Evolutionary conservation across 2,113 vertebrate species (phyloP).

Genomic region (Ophthalmolycus amberensis): DNA sequence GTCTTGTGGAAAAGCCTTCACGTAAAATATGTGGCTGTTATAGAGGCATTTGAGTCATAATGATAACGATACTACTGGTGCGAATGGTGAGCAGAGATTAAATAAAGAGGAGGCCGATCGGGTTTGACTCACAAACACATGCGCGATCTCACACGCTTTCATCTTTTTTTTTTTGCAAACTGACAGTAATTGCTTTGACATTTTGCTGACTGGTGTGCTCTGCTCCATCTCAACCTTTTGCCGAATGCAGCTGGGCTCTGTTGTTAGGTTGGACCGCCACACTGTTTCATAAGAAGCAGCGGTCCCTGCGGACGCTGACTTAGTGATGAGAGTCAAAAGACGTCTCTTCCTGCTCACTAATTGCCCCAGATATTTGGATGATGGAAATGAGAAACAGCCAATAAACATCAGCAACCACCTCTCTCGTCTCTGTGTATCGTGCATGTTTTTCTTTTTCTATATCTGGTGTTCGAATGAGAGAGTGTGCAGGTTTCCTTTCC

Average conservation of each 20-base stretch:
- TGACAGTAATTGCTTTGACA: conserved; percentile 67
- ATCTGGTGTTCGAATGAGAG: conserved; percentile 8
- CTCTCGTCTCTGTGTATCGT: neutral
- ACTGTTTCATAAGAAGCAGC: conserved; percentile 27
- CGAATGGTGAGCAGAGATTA: neutral
- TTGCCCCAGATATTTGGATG: conserved; percentile 16
- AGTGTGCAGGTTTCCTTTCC: neutral
- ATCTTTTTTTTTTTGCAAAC: conserved; percentile 17
- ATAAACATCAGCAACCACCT: neutral
- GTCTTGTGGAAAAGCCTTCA: neutral
- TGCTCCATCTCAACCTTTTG: conserved; percentile 44
- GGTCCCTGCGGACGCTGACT: neutral
- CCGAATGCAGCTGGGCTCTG: conserved; percentile 25
- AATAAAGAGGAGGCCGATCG: neutral
- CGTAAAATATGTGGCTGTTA: neutral
- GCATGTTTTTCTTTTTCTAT: neutral
- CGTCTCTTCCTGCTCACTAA: neutral
- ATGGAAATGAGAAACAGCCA: neutral
- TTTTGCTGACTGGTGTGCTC: conserved; percentile 37
- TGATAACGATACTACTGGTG: neutral
- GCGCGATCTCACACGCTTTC: neutral
- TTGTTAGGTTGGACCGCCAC: neutral
- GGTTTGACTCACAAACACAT: conserved; percentile 13
- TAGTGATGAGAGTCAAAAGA: neutral
- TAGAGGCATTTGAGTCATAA: neutral